Percentiles rank a stretch among this genome's conserved stretches.
Conservation (phyloP, 2,113 vertebrate species). For the Sapajus apella region DNA sequence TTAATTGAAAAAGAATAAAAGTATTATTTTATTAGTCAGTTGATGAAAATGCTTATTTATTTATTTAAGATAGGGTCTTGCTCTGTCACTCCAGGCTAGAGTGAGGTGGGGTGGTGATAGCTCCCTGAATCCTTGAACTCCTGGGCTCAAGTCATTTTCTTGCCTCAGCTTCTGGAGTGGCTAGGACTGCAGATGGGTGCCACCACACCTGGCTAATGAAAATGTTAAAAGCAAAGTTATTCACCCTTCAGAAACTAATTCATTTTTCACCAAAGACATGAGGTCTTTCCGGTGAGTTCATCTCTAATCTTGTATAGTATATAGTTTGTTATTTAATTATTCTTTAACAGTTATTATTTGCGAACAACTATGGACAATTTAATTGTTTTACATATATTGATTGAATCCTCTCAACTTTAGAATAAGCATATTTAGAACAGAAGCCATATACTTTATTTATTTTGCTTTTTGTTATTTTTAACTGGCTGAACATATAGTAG, state of each 20-base stretch:
- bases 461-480: background rate
- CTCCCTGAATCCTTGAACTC: too few relatives aligned
- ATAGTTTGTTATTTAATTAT: constrained; percentile 29
- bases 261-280: background rate
- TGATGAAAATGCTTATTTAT: background rate
- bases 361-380: too few relatives aligned
- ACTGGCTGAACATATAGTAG: background rate
- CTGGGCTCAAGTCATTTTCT: too few relatives aligned
- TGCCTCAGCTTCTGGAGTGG: too few relatives aligned
- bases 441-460: background rate
- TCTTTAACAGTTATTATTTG: background rate
- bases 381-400: background rate
- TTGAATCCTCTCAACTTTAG: background rate
- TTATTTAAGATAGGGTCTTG: too few relatives aligned
- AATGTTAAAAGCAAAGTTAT: background rate
- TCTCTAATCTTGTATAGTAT: background rate
- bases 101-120: too few relatives aligned
- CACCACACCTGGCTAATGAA: too few relatives aligned
- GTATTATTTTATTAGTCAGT: background rate
- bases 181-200: too few relatives aligned
- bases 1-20: background rate
- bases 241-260: background rate
- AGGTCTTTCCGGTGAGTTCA: background rate
- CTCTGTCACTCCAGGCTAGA: too few relatives aligned
- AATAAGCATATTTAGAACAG: background rate